Base-by-base conservation (phyloP, 2,113 vertebrate species). In the Mesitornis unicolor region DNA sequence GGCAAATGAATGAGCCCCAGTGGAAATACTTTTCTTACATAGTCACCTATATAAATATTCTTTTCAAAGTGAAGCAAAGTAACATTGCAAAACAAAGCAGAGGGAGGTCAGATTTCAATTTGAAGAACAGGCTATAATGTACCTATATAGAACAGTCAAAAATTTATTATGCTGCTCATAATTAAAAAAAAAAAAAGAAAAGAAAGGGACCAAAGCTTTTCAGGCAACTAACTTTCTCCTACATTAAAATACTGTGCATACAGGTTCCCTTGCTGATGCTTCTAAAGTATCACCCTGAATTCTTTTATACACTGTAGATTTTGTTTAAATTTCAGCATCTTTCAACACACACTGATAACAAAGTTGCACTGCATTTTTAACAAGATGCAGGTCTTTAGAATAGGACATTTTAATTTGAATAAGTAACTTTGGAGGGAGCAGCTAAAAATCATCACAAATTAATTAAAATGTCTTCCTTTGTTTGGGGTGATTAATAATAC, bases 401-500 rank as follows among this genome's bases (percentile, higher is more conserved):
- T 43, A 95, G 80, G 26, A 95, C 83, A 20, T 43, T 92, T 97
- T 97, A 95, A 96, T 98, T 96, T 97, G 68, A 92, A 88, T 95
- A 96, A 84, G 83, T 89, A 97, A 88, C 67, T 94, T 96, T 83
- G 79, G 81, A 96, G 60, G 93, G 94, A 97, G 59, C 87, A 97
- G 69, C 93, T 96, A 93, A 97, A 98, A 98, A 96, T 93, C 60
- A 97, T 90, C 96, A 97, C 94, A 97, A 97, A 98, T 97, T 98
- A 98, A 98, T 98, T 98, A 98, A 97, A 97, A 98, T 12, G 53
- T 97, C 95, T 90, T 98, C 69, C 91, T 98, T 98, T 98, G 96
- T 96, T 98, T 97, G 69, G 68, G 71, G 87, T 98, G 97, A 98
- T 98, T 98, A 98, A 98, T 98, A 98, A 98, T 96, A 96, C 96